A percentile compares a stretch with the other conserved stretches of the same genome.
Conservation (phyloP, 2,797 vertebrate genomes). For the Chaunax sp. region DNA sequence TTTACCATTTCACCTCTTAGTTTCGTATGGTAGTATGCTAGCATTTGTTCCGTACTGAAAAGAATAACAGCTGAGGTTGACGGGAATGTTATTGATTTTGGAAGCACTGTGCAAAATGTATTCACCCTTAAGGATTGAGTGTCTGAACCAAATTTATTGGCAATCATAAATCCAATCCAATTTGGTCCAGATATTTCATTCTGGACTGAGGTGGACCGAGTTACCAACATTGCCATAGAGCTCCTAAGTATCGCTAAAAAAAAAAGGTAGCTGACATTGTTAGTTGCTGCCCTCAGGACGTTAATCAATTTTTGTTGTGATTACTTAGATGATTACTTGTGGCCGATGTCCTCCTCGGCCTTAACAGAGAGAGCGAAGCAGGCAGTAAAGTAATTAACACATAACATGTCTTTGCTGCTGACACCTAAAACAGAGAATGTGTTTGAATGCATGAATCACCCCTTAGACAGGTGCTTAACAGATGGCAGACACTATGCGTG, state of each 20-base stretch:
- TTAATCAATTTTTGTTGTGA: background rate
- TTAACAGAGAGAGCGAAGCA: constrained; percentile 15
- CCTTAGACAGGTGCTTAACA: constrained; percentile 69
- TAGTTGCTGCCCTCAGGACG: background rate
- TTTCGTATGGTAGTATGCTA: too few species aligned
- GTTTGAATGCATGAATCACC: constrained; percentile 60
- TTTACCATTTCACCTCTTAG: too few species aligned
- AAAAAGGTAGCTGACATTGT: background rate
- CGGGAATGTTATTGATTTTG: too few species aligned
- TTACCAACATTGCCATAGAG: background rate
- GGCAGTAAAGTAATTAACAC: constrained; percentile 46
- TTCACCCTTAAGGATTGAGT: background rate
- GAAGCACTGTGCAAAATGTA: background rate
- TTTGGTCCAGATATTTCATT: background rate
- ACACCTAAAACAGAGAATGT: constrained; percentile 48
- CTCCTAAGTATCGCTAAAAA: background rate
- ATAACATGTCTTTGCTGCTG: constrained; percentile 41
- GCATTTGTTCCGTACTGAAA: too few species aligned
- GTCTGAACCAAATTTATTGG: background rate
- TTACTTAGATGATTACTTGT: constrained; percentile 23
- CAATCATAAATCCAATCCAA: background rate
- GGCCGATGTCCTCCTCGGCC: too few species aligned
- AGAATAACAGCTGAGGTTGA: too few species aligned
- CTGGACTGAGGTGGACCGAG: background rate
- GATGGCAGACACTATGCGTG: constrained; percentile 54